Evolutionary conservation across 1,140 invertebrate species (phyloP), one percentile per base, ranked within the genome.

Genomic region (Caenorhabditis latens): DNA sequence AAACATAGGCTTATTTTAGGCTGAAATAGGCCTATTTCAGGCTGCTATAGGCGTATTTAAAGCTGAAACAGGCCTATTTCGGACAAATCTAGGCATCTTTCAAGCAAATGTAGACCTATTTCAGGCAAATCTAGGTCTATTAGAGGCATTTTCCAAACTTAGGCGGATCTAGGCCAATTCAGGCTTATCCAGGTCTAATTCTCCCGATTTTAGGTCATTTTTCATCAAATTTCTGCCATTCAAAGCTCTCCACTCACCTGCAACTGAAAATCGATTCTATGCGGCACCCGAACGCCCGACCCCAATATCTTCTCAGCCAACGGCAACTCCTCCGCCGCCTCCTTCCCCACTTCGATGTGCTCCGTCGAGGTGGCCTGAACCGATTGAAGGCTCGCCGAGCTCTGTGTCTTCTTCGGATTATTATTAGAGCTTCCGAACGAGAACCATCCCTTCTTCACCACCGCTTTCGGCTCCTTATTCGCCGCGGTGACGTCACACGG

Each of bases 391-490:
- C 71, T 79, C 4, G 71, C 71, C 16, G 71, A 43, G 24, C 71
- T 79, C n/a, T 79, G 71, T 6, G 46, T 50, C 46, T 79, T 79
- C 40, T 79, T 79, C 21, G 71, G 71, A 50, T 79, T 53, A 50
- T 71, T 71, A 19, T 53, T 79, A 4, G 84, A 61, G 11, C 61
- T 63, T 11, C 75, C 57, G 40, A 87, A 88, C 19, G 85, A 84
- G 79, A 86, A 88, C 87, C 87, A 88, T 50, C 87, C 88, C 75
- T 89, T 89, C 86, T 89, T 89, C 19, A 63, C 61, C 8, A 63
- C 88, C 9, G 84, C 55, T n/a, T 86, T 88, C 42, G 75, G 57
- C 42, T 86, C 88, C 48, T 75, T 65, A 8, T 46, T 55, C 21
- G 43, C 84, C 2, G 71, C 40, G 0, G 84, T 50, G 13, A 58